Percentiles rank a stretch among this genome's conserved stretches.
phyloP scores from a whole-genome alignment of 2,797 vertebrate genomes.

The Aldrovandia affinis region DNA sequence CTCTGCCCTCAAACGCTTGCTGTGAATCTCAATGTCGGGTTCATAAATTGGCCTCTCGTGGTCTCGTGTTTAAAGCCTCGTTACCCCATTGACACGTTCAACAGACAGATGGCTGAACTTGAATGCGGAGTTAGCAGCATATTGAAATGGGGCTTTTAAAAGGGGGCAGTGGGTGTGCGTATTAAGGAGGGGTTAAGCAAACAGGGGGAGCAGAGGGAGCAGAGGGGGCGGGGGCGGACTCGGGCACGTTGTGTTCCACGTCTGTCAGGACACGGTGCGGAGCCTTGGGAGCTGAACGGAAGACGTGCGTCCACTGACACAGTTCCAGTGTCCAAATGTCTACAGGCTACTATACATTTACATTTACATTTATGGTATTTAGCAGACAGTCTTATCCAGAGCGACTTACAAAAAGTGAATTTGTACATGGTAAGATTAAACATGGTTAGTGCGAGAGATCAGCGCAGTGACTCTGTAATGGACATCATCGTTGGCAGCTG shows the following conservation, averaged over 20 bases:
- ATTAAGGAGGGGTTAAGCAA: slow-evolving; percentile 75
- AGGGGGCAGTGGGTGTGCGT: slow-evolving; percentile 50
- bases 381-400: too few species aligned
- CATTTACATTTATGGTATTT: too few species aligned
- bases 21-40: slow-evolving; percentile 16
- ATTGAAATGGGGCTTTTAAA: slow-evolving; percentile 63
- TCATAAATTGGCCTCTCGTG: slow-evolving; percentile 15
- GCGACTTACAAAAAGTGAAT: too few species aligned
- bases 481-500: too few species aligned
- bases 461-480: too few species aligned
- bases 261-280: slow-evolving; percentile 14
- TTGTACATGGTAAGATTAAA: too few species aligned
- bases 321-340: not conserved
- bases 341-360: not conserved
- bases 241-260: slow-evolving; percentile 14
- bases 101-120: slow-evolving; percentile 17
- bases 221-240: slow-evolving; percentile 36
- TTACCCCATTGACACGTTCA: slow-evolving; percentile 2
- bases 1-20: not conserved
- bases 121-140: slow-evolving; percentile 8
- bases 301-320: too few species aligned
- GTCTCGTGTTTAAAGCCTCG: slow-evolving; percentile 12
- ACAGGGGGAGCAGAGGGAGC: slow-evolving; percentile 56
- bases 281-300: slow-evolving; percentile 63
- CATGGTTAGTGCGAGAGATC: too few species aligned